Base-by-base conservation (phyloP, 2,888 invertebrate species). In the Minunthozetes semirufus region DNA sequence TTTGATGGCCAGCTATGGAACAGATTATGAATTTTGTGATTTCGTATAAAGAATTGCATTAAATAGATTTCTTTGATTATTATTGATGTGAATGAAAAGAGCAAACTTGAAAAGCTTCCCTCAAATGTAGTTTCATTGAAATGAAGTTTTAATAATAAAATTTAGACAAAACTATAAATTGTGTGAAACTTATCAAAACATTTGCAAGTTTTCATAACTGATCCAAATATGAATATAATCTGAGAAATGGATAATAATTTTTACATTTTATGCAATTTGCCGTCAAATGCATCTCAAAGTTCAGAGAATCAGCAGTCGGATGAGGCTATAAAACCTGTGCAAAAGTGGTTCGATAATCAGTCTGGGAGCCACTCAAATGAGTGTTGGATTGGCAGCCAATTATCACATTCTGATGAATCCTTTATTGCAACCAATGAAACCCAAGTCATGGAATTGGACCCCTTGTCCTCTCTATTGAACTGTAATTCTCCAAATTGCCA, bases 401-500 rank as follows among this genome's bases (percentile, higher is more conserved):
- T 70, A 70, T 22, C 70, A 70, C 46, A 70, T 48, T 70, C 19
- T 70, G 70, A 22, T 46, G 46, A 70, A 3, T 19, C 17, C 17
- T 70, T 15, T 70, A 70, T 46, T 27, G 48, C 27, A 11, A 27
- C 19, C 1, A 48, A 15, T 48, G 46, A 70, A 1, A 17, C 42
- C n/a, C 63, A 63, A 25, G 46, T 19, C 19, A 73, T 73, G 73
- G 73, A 73, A 42, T 61, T 61, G 15, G 73, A 73, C 3, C 42
- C 73, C 27, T 63, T 73, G 13, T 13, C 72, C 8, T 22, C 61
- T n/a, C 27, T 63, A 27, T 63, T 63, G 22, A 63, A 27, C 17
- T 63, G 63, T n/a, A 46, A 11, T 42, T 73, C 73, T 33, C 42
- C 73, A 22, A 61, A 59, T 38, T 63, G 27, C 38, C 27, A 73